Evolutionary conservation across 2,113 vertebrate genomes (phyloP), one percentile per base, ranked within the genome.

Genomic region (Meriones unguiculatus): DNA sequence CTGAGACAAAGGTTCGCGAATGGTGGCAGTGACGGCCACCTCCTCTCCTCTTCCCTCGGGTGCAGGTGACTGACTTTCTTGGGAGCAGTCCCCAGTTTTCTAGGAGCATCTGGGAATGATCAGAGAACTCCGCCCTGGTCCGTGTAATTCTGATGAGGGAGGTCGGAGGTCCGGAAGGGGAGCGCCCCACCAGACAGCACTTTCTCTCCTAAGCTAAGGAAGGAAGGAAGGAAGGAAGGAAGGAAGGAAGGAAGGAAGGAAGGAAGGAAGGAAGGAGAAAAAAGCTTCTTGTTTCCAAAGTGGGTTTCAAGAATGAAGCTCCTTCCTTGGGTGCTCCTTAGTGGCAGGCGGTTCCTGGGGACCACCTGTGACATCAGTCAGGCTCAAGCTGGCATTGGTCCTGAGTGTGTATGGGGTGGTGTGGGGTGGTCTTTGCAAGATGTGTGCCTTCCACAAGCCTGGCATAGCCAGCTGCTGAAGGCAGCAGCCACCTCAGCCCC

Each of bases 91-190:
- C 88, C 65, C 64, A 70, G 75, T 90, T 95, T 97, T 78, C 65
- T 93, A 52, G 86, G 8, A 87, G 95, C n/a, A 24, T 92, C 87
- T 92, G 62, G 3, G 78, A 54, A 32, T 12, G 46, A 96, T 94
- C 52, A 81, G 3, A 1, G 50, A 85, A n/a, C 62, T 72, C 50
- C 2, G 0, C 5, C 32, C 73, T 25, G 25, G 35, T n/a, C 89
- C 32, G 91, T 46, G 22, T 94, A 69, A 95, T 89, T 89, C n/a
- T 41, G 77, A 62, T 14, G 73, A 93, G 5, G 0, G 0, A 95
- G 96, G 85, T 90, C 65, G 57, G 84, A 95, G 89, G 94, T 28
- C 1, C 10, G 9, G 73, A 84, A 93, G 90, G 69, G 93, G 93
- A 80, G 96, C 86, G 59, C 57, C 86, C 90, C 73, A 10, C 92